Percentiles rank a stretch among this genome's conserved stretches.
These are phyloP conservation scores for Drosophila longiperda DNA, from an alignment of 2,888 invertebrate species.

Conservation along the genomic window DNA sequence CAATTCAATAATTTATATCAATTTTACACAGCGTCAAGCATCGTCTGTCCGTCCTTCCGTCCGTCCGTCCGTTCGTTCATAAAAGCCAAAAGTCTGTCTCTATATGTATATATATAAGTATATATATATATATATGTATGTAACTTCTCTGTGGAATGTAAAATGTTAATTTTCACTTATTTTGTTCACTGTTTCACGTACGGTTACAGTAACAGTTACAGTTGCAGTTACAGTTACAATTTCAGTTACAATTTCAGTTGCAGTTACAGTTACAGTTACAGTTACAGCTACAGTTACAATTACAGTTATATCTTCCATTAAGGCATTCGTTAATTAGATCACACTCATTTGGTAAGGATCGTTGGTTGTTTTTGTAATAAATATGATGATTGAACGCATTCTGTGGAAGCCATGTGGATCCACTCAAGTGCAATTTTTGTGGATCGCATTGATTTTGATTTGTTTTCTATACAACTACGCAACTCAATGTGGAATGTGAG, in stretches of 20 bases:
- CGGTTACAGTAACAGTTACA: not conserved
- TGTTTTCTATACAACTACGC: too few species aligned
- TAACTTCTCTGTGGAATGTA: slow-evolving; percentile 11
- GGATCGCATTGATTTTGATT: slow-evolving; percentile 9
- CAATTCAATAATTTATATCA: slow-evolving; percentile 22
- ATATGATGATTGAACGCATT: slow-evolving; percentile 20
- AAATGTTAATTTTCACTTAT: slow-evolving; percentile 24
- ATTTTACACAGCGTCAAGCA: slow-evolving; percentile 6
- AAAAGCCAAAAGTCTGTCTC: slow-evolving; percentile 1
- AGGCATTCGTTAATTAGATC: slow-evolving; percentile 59
- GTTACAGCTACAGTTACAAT: slow-evolving; percentile 15
- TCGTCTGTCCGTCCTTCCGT: not conserved
- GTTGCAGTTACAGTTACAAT: not conserved
- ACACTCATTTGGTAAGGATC: slow-evolving; percentile 53
- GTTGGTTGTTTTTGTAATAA: slow-evolving; percentile 7
- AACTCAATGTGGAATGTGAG: slow-evolving; percentile 4
- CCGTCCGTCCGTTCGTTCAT: not conserved
- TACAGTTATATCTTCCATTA: slow-evolving; percentile 48
- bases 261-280: slow-evolving; percentile 15
- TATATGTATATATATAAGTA: not conserved
- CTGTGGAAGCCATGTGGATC: not conserved
- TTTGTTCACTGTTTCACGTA: slow-evolving; percentile 19
- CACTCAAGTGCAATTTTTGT: not conserved
- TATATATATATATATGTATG: not conserved
- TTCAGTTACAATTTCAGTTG: not conserved